Evolutionary conservation across 2,888 invertebrate genomes (phyloP).

Genomic region (Dysmachus trigonus): DNA sequence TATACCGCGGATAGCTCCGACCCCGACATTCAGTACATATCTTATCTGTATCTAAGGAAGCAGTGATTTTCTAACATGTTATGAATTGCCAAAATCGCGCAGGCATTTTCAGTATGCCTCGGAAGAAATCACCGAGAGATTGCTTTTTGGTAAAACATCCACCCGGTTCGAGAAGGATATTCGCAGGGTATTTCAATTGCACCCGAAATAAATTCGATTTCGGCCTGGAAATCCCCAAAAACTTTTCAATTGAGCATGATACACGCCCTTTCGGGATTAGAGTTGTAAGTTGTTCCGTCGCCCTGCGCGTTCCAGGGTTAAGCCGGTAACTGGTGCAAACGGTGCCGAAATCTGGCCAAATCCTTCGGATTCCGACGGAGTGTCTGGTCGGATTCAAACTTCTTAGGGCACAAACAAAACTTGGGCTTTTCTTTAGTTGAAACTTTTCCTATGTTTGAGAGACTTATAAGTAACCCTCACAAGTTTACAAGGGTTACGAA

Average conservation of each 20-base stretch:
- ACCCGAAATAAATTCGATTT: background rate
- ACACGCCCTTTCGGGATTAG: background rate
- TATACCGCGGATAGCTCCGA: no score
- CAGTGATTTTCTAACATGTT: background rate
- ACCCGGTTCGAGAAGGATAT: background rate
- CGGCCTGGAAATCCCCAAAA: background rate
- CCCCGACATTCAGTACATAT: no score
- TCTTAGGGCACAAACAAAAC: background rate
- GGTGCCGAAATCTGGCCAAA: background rate
- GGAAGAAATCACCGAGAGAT: background rate
- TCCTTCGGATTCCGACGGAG: background rate
- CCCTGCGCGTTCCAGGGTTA: background rate
- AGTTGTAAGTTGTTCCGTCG: slow-evolving; percentile 3
- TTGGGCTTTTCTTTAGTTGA: background rate
- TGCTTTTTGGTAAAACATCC: background rate
- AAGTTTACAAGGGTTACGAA: background rate
- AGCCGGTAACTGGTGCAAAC: background rate
- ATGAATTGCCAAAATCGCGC: background rate
- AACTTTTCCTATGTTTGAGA: background rate
- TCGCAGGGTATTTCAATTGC: background rate
- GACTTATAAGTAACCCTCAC: background rate
- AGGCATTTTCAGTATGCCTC: background rate
- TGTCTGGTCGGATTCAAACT: slow-evolving; percentile 2
- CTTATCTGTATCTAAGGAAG: background rate
- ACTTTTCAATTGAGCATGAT: slow-evolving; percentile 23